Base-by-base conservation (phyloP, 1,140 invertebrate genomes). In the Eulimnadia texana region DNA sequence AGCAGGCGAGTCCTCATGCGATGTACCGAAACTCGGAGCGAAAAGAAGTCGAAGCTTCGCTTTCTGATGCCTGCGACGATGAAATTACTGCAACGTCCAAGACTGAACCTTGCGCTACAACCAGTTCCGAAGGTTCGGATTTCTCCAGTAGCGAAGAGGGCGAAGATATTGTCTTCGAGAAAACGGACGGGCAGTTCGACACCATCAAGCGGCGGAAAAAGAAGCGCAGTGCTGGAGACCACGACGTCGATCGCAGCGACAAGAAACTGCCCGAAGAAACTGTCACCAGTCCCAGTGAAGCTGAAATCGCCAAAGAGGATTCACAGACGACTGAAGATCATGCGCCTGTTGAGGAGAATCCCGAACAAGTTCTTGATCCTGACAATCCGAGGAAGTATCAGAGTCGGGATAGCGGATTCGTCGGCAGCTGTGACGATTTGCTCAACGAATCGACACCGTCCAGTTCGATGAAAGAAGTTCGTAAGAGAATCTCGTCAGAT, bases 391-490 rank as follows among this genome's bases (percentile, higher is more conserved):
- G 77, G 60, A 85, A 86, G 69, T 84, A 88, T 68, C 86, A 88
- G 61, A 89, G 85, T 67, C 75, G 88, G 59, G 88, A 91, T 70
- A 90, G 86, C 65, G 88, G 88, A 2, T 91, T 91, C 66, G 82
- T 90, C 42, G 88, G 88, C 2, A 91, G 87, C 68, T 90, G 87
- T 67, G 88, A 91, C 68, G 88, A 91, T 71, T 73, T 91, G 42
- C 72, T 90, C 3, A 85, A 86, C 68, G 77, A 66, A 70, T 28
- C 24, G 11, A 62, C 25, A 19, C 28, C 60, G 1, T n/a, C 19
- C n/a, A 54, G 2, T 6, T 47, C 50, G 25, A 22, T 28, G 2
- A 49, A 60, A 27, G 27, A 50, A 13, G 47, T 29, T 29, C 33
- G 25, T 13, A 19, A 53, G 24, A 23, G 60, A 27, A 10, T 54